Evolutionary conservation across 2,113 vertebrate genomes (phyloP).

Genomic region (Ceyx margarethae): DNA sequence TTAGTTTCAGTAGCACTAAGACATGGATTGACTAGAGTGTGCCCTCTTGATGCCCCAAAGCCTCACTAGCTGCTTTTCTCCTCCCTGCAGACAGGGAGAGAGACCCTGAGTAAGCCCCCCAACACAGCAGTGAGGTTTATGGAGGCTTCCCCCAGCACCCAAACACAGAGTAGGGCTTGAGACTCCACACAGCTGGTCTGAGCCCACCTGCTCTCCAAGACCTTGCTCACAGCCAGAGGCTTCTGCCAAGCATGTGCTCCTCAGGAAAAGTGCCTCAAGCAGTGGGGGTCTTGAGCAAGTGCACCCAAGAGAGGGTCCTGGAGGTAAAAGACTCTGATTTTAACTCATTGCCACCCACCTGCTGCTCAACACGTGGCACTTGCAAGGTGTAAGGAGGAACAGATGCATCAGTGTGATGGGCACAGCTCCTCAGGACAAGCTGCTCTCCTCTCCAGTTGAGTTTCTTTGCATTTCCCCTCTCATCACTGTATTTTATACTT

Average conservation of each 20-base stretch:
- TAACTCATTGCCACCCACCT: neutral
- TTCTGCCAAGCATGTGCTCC: neutral
- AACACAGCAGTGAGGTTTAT: neutral
- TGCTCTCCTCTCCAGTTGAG: neutral
- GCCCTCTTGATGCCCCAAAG: neutral
- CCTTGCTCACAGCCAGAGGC: neutral
- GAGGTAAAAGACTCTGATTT: neutral
- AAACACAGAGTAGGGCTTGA: rapidly evolving
- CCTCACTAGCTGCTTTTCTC: neutral
- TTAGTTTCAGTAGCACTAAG: neutral
- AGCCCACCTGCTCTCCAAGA: neutral
- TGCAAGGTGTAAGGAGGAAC: neutral
- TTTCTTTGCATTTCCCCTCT: rapidly evolving
- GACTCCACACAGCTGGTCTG: neutral
- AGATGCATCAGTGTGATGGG: rapidly evolving
- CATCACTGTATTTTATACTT: neutral
- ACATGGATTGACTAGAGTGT: rapidly evolving
- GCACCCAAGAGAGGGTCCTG: rapidly evolving
- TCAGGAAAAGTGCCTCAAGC: neutral
- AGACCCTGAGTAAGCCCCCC: neutral
- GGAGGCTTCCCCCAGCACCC: rapidly evolving
- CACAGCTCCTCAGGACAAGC: neutral
- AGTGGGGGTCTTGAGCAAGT: rapidly evolving
- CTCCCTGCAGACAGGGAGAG: neutral
- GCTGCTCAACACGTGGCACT: neutral